Evolutionary conservation across 2,888 invertebrate species (phyloP).

Genomic region (Drosophila austrosaltans): DNA sequence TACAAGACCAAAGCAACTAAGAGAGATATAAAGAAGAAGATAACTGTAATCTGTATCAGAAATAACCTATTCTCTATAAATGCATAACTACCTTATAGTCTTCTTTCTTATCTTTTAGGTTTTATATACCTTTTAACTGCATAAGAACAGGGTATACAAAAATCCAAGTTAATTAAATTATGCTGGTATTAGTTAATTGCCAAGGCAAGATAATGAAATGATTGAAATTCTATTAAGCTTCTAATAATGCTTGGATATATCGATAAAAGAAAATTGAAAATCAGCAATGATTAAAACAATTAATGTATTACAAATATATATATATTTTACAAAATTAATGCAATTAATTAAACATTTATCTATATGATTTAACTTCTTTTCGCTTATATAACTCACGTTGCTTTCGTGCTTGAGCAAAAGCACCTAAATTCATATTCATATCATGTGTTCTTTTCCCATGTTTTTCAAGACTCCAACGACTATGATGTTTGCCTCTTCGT

Average conservation of each 20-base stretch:
- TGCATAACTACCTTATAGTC: no score
- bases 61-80: no score
- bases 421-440: not conserved
- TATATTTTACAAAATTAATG: not conserved
- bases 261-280: not conserved
- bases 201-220: not conserved
- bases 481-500: not conserved
- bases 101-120: not conserved
- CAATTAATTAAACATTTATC: not conserved
- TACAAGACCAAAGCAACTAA: not conserved
- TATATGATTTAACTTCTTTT: not conserved
- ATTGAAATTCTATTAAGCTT: not conserved
- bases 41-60: no score
- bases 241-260: not conserved
- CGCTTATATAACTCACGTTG: not conserved
- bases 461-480: not conserved
- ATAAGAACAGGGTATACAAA: not conserved
- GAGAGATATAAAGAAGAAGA: no score
- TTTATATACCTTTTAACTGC: not conserved
- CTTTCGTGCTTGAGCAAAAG: not conserved
- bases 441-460: not conserved
- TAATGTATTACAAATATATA: not conserved
- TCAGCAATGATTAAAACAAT: not conserved
- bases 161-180: not conserved
- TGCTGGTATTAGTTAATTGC: constrained; percentile 1